A percentile compares a stretch with the other conserved stretches of the same genome.
Conservation (phyloP, 2,888 invertebrate species). For the Brenthis ino region DNA sequence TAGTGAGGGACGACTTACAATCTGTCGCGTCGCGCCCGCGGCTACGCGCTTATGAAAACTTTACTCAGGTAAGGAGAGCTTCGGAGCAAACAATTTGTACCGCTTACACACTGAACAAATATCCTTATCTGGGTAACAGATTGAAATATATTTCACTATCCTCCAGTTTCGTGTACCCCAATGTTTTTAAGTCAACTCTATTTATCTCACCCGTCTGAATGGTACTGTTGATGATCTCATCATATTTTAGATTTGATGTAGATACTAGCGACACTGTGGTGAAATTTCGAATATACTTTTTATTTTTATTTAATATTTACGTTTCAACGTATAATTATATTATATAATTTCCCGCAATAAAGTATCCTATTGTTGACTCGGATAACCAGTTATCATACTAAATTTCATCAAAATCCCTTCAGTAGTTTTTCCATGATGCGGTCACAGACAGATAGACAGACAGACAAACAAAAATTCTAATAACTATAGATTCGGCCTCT, state of each 20-base stretch:
- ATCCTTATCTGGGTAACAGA: constrained; percentile 66
- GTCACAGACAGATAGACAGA: too few species aligned
- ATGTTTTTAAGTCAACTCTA: constrained; percentile 36
- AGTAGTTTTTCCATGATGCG: too few species aligned
- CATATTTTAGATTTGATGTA: constrained; percentile 23
- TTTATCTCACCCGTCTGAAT: constrained; percentile 23
- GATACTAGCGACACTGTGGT: constrained; percentile 28
- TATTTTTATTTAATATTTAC: constrained; percentile 8
- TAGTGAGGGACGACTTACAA: constrained; percentile 60
- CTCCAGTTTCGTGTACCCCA: constrained; percentile 27
- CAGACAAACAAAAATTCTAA: too few species aligned
- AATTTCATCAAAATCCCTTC: too few species aligned
- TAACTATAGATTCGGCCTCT: too few species aligned
- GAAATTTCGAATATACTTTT: neutral
- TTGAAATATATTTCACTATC: constrained; percentile 54
- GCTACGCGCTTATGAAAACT: constrained; percentile 75
- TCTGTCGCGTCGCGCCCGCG: constrained; percentile 69
- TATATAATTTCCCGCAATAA: too few species aligned
- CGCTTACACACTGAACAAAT: constrained; percentile 74
- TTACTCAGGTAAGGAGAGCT: constrained; percentile 73
- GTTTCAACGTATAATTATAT: too few species aligned
- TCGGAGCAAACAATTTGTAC: constrained; percentile 75
- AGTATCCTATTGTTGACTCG: too few species aligned
- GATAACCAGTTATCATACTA: too few species aligned
- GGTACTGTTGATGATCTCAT: constrained; percentile 32